Base-by-base conservation (phyloP, 2,113 vertebrate genomes). In the Cygnus buccinator region DNA sequence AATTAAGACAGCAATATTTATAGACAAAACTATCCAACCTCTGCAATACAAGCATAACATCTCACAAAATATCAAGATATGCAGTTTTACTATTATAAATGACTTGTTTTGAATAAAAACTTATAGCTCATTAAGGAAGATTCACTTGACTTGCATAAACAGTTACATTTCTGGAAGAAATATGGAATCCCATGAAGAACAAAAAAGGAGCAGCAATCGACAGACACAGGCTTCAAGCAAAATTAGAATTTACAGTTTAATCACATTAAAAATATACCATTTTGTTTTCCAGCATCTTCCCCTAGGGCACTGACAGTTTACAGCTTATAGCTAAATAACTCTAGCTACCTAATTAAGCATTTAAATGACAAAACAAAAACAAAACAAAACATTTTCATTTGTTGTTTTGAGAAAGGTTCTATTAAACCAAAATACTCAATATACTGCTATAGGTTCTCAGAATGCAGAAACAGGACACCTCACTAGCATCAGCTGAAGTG, bases 21-120 rank as follows among this genome's bases (percentile, higher is more conserved):
- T 96, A 95, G 97, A 98, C 97, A 95, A 97, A 98, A 98, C 97
- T 97, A 97, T 96, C 93, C 97, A 97, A 97, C 95, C 96, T 98
- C 97, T 97, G 97, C 95, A 97, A 97, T 97, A 98, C 97, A 98
- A 96, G 97, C 96, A 92, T 96, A 97, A 98, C 97, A 97, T 94
- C 96, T 98, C 97, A 98, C 98, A 97, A 97, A 98, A 97, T 97
- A 97, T 97, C 97, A 95, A 98, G 97, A 98, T 98, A 98, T 96
- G 98, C 97, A 98, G 92, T 97, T 96, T 97, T 96, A 97, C 96
- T 94, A 95, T 96, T 95, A 91, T 84, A 96, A 98, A 96, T 97
- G 97, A 98, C 97, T 96, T 94, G 93, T 83, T 97, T 96, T 97
- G 93, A 95, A 96, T 98, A 96, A 96, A 97, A 96, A 90, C 94